phyloP scores from a whole-genome alignment of 2,113 vertebrate genomes.

The Megaleporinus macrocephalus region DNA sequence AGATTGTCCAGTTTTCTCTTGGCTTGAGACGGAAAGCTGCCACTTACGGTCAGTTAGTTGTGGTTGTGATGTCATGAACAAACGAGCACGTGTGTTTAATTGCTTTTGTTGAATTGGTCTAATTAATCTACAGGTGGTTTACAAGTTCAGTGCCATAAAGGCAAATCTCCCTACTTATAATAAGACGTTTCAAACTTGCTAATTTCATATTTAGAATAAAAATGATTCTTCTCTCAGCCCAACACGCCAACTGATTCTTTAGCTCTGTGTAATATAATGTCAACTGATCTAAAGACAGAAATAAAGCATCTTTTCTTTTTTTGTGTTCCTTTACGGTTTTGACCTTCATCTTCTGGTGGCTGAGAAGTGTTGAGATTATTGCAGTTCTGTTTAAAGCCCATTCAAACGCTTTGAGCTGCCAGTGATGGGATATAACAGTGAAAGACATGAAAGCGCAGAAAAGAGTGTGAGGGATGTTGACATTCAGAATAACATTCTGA shows the following conservation, averaged over 20 bases:
- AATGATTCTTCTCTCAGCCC: no score
- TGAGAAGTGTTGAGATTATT: not conserved
- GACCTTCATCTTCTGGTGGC: not conserved
- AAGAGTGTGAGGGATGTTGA: not conserved
- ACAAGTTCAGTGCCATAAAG: no score
- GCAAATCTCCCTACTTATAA: no score
- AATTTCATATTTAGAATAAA: no score
- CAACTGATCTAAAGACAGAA: not conserved
- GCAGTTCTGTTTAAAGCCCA: not conserved
- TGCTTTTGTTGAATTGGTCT: no score
- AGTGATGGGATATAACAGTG: not conserved
- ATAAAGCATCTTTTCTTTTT: not conserved
- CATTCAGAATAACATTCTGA: not conserved
- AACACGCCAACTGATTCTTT: not conserved
- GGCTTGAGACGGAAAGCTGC: no score
- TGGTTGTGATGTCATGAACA: no score
- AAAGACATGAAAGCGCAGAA: not conserved
- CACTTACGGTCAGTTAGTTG: no score
- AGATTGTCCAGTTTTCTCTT: no score
- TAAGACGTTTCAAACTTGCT: no score
- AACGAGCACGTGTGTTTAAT: no score
- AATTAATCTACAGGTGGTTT: no score
- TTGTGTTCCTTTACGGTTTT: not conserved
- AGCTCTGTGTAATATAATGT: not conserved
- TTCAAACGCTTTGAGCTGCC: not conserved